Evolutionary conservation across 2,797 vertebrate genomes (phyloP).

Genomic region (Lutjanus campechanus): DNA sequence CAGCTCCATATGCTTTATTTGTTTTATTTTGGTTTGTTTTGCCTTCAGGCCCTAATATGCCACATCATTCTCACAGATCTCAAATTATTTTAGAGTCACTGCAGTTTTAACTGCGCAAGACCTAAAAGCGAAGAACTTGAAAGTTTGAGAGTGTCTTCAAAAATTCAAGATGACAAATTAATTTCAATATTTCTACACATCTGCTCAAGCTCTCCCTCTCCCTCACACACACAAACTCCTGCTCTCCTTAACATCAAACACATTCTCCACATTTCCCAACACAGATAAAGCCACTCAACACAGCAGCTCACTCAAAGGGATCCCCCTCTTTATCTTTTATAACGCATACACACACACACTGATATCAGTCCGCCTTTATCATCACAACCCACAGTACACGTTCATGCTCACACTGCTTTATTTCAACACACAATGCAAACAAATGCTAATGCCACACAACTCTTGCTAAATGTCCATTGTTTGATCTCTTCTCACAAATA

Average conservation of each 20-base stretch:
- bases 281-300: constrained; percentile 72
- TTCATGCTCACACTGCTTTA: not conserved
- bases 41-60: too few species aligned
- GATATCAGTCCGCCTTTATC: constrained; percentile 44
- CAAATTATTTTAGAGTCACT: not conserved
- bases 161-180: not conserved
- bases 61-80: too few species aligned
- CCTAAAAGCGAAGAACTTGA: not conserved
- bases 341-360: constrained; percentile 40
- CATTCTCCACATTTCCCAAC: constrained; percentile 77
- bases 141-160: not conserved
- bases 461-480: not conserved
- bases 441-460: not conserved
- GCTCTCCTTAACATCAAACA: constrained; percentile 73
- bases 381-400: constrained; percentile 24
- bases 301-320: constrained; percentile 59
- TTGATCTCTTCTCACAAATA: constrained; percentile 10
- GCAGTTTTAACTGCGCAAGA: not conserved
- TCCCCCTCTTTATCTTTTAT: constrained; percentile 56
- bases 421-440: constrained; percentile 13
- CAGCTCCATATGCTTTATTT: too few species aligned
- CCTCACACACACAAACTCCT: constrained; percentile 25
- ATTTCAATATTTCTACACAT: constrained; percentile 17
- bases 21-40: too few species aligned
- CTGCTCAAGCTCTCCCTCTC: constrained; percentile 6